Percentiles rank a stretch among this genome's conserved stretches.
Conservation (phyloP, 2,113 vertebrate species). For the Coryphaenoides rupestris region DNA sequence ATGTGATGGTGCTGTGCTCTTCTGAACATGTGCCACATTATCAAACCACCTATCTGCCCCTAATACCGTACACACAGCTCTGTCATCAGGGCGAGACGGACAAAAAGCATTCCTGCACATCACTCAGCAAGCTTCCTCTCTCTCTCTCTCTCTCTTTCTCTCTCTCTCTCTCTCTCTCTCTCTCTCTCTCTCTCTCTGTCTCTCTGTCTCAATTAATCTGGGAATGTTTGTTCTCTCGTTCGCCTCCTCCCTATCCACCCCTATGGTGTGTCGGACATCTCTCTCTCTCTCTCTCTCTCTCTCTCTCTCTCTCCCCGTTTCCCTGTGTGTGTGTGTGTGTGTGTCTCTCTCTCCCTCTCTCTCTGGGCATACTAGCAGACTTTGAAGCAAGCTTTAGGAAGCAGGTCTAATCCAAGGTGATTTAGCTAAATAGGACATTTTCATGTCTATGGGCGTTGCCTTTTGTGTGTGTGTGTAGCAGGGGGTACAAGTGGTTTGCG, state of each 20-base stretch:
- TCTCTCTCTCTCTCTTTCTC: conserved; percentile 2
- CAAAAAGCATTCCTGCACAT: conserved; percentile 39
- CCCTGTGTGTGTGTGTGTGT: conserved; percentile 22
- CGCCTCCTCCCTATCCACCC: conserved; percentile 26
- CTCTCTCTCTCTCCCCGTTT: conserved; percentile 19
- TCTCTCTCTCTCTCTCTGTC: conserved; percentile 21
- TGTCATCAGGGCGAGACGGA: conserved; percentile 23
- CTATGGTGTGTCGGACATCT: conserved; percentile 32
- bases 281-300: conserved; percentile 30
- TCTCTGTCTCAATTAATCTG: conserved; percentile 33
- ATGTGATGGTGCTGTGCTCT: conserved; percentile 30
- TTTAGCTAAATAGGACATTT: conserved; percentile 54
- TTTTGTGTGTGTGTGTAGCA: conserved; percentile 17
- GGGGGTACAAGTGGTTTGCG: neutral
- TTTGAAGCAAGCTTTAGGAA: conserved; percentile 62
- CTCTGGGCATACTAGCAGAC: conserved; percentile 41
- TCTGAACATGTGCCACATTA: conserved; percentile 33
- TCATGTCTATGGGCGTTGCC: conserved; percentile 27
- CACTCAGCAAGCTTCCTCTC: conserved; percentile 31
- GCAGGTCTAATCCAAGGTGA: conserved; percentile 66
- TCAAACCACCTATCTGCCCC: conserved; percentile 34
- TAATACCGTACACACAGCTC: conserved; percentile 36
- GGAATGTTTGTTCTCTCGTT: conserved; percentile 45
- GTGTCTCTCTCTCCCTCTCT: neutral
- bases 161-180: conserved; percentile 4